Base-by-base conservation (phyloP, 2,113 vertebrate species). In the Equus przewalskii region DNA sequence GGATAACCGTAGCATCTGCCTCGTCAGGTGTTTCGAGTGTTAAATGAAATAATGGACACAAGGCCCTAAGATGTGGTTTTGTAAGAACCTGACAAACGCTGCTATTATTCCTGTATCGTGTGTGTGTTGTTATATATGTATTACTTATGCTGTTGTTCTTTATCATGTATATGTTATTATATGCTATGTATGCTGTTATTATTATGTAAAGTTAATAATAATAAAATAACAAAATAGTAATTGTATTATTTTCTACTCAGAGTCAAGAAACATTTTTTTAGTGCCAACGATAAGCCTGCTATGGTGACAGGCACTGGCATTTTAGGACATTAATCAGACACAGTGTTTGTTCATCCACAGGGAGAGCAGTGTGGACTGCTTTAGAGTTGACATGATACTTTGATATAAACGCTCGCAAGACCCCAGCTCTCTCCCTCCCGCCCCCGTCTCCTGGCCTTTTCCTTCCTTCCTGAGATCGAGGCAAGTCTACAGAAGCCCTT, bases 181-280 rank as follows among this genome's bases (percentile, higher is more conserved):
- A 36, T n/a, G 51, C 72, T 26, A 19, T 36, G 36, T 62, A 41
- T 80, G 56, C 15, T 92, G 6, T 41, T 73, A 65, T 62, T 81
- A 58, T 60, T 54, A 64, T 21, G 67, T 80, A 75, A 46, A 7
- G 62, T 33, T 75, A 46, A 51, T 69, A 81, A n/a, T 81, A 41
- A 54, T 41, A 91, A 82, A 94, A 82, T 75, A 36, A 73, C 46
- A 65, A 84, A 86, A 58, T 76, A 84, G 46, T 62, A 69, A 56
- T 30, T 81, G 62, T 33, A 11, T 78, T 76, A 91, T 79, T 93
- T 97, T 95, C 73, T 96, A 65, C 16, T 72, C n/a, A 86, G 46
- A 82, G 62, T 89, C 75, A 78, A 78, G 41, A 94, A 78, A 84
- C 9, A 0, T 41, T 84, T 85, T 81, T 69, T 82, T 58, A 80